These are phyloP conservation scores for Tetragnatha versicolor DNA, from an alignment of 1,140 invertebrate genomes.

Conservation along the genomic window DNA sequence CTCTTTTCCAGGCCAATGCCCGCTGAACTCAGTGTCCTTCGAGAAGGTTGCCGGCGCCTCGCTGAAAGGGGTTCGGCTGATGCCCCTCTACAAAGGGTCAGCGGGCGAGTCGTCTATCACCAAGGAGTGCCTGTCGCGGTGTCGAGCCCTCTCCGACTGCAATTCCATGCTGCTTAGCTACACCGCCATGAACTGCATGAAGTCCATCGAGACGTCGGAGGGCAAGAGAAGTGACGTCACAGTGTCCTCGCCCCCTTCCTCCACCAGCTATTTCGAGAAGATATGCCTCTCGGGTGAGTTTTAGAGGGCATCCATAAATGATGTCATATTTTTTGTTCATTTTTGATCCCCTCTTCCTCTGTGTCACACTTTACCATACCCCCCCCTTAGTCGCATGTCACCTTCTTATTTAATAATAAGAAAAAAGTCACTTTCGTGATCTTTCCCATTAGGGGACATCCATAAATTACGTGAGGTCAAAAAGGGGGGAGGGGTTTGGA, in stretches of 20 bases:
- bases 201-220: constrained; percentile 4
- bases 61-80: constrained; percentile 37
- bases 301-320: too few relatives aligned
- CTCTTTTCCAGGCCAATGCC: constrained; percentile 56
- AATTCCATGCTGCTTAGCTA: constrained; percentile 58
- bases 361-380: too few relatives aligned
- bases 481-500: too few relatives aligned
- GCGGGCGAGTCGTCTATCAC: constrained; percentile 55
- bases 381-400: too few relatives aligned
- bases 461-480: too few relatives aligned
- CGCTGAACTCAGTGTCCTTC: constrained; percentile 56
- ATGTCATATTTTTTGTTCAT: too few relatives aligned
- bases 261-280: constrained; percentile 60
- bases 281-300: constrained; percentile 57
- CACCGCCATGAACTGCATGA: constrained; percentile 54
- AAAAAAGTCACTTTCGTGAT: too few relatives aligned
- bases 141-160: constrained; percentile 56
- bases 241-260: constrained; percentile 46
- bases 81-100: constrained; percentile 51
- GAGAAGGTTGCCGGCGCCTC: constrained; percentile 58
- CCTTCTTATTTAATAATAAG: too few relatives aligned
- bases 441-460: too few relatives aligned
- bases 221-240: neutral
- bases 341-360: too few relatives aligned
- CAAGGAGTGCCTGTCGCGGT: constrained; percentile 57